Percentiles rank a stretch among this genome's conserved stretches.
Evolutionary conservation across 1,140 invertebrate genomes (phyloP).

Genomic region (Cyclargus thomasi): DNA sequence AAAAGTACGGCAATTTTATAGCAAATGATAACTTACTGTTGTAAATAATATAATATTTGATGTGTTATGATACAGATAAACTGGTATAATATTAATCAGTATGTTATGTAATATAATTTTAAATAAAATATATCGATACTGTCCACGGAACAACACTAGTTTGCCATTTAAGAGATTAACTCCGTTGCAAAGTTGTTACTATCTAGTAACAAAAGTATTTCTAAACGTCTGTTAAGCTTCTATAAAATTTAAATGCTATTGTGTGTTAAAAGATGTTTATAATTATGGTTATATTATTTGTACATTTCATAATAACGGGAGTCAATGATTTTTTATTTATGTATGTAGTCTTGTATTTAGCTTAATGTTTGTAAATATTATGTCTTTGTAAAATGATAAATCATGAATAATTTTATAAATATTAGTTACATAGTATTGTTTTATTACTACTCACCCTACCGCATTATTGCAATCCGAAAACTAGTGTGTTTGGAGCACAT

Average conservation of each 20-base stretch:
- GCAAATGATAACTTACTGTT: constrained; percentile 47
- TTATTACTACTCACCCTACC: constrained; percentile 38
- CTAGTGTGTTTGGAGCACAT: too few species aligned
- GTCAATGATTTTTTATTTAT: constrained; percentile 67
- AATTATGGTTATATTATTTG: constrained; percentile 39
- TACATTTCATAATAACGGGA: constrained; percentile 59
- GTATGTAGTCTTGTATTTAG: constrained; percentile 67
- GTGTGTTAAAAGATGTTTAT: constrained; percentile 16
- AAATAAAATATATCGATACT: constrained; percentile 19
- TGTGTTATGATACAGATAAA: constrained; percentile 18
- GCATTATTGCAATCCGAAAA: not conserved
- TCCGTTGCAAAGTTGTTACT: not conserved
- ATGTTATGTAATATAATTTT: constrained; percentile 19
- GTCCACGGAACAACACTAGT: not conserved
- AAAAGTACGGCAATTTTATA: constrained; percentile 36
- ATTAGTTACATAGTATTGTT: constrained; percentile 70
- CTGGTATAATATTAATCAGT: constrained; percentile 33
- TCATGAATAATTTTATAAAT: constrained; percentile 73
- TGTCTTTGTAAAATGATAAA: constrained; percentile 72
- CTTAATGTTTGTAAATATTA: constrained; percentile 72
- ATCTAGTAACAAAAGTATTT: not conserved
- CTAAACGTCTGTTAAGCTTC: constrained; percentile 11
- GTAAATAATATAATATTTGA: constrained; percentile 48
- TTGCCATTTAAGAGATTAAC: not conserved
- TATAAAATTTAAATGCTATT: constrained; percentile 14